Evolutionary conservation across 2,888 invertebrate genomes (phyloP).

Genomic region (Allygus modestus): DNA sequence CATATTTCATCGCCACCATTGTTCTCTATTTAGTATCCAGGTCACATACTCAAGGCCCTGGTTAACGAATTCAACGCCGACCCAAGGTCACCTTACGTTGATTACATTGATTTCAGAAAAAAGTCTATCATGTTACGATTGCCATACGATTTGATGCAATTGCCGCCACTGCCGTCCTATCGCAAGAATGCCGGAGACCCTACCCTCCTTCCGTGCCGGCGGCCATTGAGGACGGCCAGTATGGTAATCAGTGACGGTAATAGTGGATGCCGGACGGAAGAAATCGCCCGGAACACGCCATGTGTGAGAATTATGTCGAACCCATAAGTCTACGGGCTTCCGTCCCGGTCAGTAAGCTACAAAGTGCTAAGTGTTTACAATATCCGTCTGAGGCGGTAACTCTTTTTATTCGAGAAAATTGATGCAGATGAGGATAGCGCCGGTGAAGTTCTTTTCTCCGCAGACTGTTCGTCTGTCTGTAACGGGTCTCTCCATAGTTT

Average conservation of each 20-base stretch:
- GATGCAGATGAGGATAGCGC: conserved; percentile 13
- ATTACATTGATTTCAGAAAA: background rate
- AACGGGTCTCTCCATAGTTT: background rate
- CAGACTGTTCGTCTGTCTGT: background rate
- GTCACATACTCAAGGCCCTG: conserved; percentile 30
- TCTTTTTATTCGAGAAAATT: conserved; percentile 14
- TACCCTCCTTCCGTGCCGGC: conserved; percentile 28
- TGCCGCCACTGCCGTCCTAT: background rate
- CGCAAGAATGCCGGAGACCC: background rate
- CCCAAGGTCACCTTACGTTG: conserved; percentile 15
- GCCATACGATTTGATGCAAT: background rate
- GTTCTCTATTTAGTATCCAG: conserved; percentile 44
- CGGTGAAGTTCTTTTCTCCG: conserved; percentile 30
- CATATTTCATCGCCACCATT: conserved; percentile 33
- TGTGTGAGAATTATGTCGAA: conserved; percentile 52
- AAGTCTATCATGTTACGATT: background rate
- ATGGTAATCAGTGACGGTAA: conserved; percentile 47
- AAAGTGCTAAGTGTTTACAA: conserved; percentile 49
- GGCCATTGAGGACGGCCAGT: conserved; percentile 33
- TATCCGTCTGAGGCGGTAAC: conserved; percentile 37
- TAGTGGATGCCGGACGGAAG: conserved; percentile 23
- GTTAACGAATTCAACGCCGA: conserved; percentile 15
- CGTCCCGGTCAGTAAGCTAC: conserved; percentile 38
- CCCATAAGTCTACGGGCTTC: conserved; percentile 27
- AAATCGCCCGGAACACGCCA: conserved; percentile 48